Conservation (phyloP, 2,797 vertebrate species). For the Ceyx erithaca region DNA sequence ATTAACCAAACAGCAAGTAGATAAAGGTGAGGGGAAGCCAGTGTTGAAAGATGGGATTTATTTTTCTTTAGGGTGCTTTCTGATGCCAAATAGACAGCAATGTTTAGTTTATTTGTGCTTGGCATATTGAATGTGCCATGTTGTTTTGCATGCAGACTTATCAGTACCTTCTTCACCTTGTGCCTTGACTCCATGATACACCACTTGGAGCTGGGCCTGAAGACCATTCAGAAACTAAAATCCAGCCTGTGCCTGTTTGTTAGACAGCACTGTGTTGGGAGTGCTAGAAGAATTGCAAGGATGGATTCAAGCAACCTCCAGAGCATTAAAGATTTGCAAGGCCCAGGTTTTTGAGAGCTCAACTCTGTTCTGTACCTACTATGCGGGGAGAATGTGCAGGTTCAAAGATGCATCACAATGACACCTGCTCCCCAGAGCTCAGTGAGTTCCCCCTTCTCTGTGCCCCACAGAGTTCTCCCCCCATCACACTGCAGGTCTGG, state of each 20-base stretch:
- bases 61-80: background rate
- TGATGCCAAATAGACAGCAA: background rate
- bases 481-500: background rate
- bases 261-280: background rate
- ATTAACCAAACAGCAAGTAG: background rate
- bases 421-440: background rate
- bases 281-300: background rate
- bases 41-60: background rate
- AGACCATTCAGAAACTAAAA: background rate
- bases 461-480: background rate
- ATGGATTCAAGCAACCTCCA: background rate
- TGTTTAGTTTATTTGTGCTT: constrained; percentile 4
- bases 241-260: background rate
- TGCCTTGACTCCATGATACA: background rate
- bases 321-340: background rate
- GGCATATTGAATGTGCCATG: background rate
- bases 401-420: background rate
- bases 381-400: fast-evolving
- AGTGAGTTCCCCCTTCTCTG: background rate
- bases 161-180: background rate
- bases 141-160: background rate
- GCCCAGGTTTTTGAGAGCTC: background rate
- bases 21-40: background rate
- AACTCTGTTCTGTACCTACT: background rate
- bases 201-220: background rate